phyloP scores from a whole-genome alignment of 2,113 vertebrate species.

The Lonchura striata region DNA sequence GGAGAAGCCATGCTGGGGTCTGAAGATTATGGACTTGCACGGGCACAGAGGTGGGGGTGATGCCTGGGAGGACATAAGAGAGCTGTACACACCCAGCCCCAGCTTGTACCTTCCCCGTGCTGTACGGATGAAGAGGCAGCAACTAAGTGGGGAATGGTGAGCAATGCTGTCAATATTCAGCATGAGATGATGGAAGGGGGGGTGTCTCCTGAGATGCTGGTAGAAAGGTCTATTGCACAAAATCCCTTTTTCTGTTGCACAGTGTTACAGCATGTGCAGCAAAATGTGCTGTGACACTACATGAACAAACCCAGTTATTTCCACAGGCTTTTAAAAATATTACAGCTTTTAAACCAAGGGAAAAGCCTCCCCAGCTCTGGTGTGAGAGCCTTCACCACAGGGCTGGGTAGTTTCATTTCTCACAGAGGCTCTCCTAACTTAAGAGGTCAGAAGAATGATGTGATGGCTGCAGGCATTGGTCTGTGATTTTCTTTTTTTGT shows the following conservation, averaged over 20 bases:
- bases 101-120: background rate
- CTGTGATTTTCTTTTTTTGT: background rate
- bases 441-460: background rate
- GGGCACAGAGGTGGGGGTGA: rapidly evolving
- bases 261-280: rapidly evolving
- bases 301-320: background rate
- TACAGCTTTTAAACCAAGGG: background rate
- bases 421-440: background rate
- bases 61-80: background rate
- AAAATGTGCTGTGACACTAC: too few relatives aligned
- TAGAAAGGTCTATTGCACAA: background rate
- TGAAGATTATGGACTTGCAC: rapidly evolving
- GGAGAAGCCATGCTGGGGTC: rapidly evolving
- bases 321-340: background rate
- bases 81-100: background rate
- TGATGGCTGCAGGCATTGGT: rapidly evolving
- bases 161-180: background rate
- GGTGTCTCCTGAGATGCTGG: background rate
- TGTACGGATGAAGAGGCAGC: background rate
- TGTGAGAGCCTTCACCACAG: background rate
- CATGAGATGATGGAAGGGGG: background rate
- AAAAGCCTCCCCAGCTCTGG: background rate
- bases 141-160: background rate
- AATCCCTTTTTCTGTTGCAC: background rate
- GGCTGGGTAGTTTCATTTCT: too few relatives aligned